Evolutionary conservation across 2,888 invertebrate species (phyloP).

Genomic region (Perdita meconis): DNA sequence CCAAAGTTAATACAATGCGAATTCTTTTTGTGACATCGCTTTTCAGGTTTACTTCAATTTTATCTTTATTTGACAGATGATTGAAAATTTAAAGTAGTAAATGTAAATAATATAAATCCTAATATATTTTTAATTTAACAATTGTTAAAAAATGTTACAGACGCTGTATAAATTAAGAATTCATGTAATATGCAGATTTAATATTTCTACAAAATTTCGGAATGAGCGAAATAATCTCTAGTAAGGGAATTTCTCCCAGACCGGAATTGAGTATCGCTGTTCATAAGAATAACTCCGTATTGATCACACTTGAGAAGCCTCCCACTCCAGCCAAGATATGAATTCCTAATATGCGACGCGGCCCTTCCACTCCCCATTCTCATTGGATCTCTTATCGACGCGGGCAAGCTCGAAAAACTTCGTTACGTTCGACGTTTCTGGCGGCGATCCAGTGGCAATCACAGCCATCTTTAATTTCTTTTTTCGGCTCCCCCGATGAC

Average conservation of each 20-base stretch:
- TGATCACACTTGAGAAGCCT: conserved; percentile 80
- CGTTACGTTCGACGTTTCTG: conserved; percentile 76
- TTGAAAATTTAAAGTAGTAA: too few species aligned
- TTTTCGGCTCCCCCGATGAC: conserved; percentile 63
- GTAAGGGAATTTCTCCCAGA: neutral
- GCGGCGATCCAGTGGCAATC: conserved; percentile 78
- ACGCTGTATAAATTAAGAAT: too few species aligned
- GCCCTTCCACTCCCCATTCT: conserved; percentile 30
- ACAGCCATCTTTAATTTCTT: conserved; percentile 79
- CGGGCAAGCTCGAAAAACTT: conserved; percentile 74
- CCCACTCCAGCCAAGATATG: conserved; percentile 75
- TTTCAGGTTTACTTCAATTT: too few species aligned
- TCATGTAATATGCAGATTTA: too few species aligned
- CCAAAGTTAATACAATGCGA: too few species aligned
- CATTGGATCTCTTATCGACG: conserved; percentile 61
- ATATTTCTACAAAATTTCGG: too few species aligned
- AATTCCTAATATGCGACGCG: conserved; percentile 79
- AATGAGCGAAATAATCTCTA: neutral
- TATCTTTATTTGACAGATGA: too few species aligned
- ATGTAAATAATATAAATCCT: too few species aligned
- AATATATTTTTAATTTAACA: too few species aligned
- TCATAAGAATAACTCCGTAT: conserved; percentile 78
- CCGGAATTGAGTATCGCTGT: conserved; percentile 79
- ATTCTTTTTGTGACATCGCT: too few species aligned
- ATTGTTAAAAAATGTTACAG: too few species aligned